Base-by-base conservation (phyloP, 2,888 invertebrate species). In the Bugulina stolonifera region DNA sequence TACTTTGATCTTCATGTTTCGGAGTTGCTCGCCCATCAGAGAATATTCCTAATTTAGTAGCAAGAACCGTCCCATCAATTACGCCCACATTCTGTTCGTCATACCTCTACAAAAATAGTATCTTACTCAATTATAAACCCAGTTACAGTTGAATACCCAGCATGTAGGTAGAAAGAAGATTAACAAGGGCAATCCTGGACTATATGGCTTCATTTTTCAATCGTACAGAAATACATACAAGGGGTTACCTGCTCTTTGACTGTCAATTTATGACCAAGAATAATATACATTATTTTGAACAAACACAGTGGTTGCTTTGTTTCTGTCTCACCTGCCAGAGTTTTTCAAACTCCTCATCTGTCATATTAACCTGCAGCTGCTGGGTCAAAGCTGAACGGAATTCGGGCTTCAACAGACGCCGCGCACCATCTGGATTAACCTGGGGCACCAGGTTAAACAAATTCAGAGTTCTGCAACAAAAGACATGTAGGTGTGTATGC, bases 261-360 rank as follows among this genome's bases (percentile, higher is more conserved):
- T n/a, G n/a, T n/a, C n/a, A n/a, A n/a, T n/a, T n/a, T n/a, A n/a
- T n/a, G n/a, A n/a, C n/a, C n/a, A n/a, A n/a, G n/a, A n/a, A n/a
- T n/a, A n/a, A n/a, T n/a, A n/a, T n/a, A n/a, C n/a, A n/a, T n/a
- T n/a, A n/a, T n/a, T n/a, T n/a, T n/a, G n/a, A n/a, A n/a, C n/a
- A n/a, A n/a, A n/a, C n/a, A n/a, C n/a, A n/a, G n/a, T n/a, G n/a
- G n/a, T n/a, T n/a, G n/a, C n/a, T n/a, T n/a, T n/a, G n/a, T n/a
- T n/a, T n/a, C n/a, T 43, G 29, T 14, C 64, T 18, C 34, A 64
- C 64, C 73, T 77, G 75, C 83, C 83, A 83, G 3, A 84, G 78
- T 74, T 81, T 82, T n/a, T 83, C 81, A 73, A 83, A 83, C 74
- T 84, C 83, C 1, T 74, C 76, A 52, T 81, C 81, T 32, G 81